phyloP scores from a whole-genome alignment of 2,113 vertebrate genomes.

The Tragelaphus imberbis region DNA sequence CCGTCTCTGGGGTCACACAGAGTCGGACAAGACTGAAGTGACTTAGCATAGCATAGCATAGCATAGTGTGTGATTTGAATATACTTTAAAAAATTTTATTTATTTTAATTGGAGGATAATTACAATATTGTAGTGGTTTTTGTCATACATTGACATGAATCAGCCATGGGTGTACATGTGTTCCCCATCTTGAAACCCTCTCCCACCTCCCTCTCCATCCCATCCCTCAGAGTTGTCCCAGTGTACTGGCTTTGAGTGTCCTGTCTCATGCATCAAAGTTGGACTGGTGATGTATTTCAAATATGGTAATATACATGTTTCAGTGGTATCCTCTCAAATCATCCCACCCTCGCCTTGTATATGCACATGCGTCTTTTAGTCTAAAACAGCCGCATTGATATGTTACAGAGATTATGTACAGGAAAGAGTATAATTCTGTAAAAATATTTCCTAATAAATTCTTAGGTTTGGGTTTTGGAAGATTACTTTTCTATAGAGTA shows the following conservation, averaged over 20 bases:
- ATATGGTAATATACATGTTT: background rate
- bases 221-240: background rate
- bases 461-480: background rate
- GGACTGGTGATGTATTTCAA: background rate
- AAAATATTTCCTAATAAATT: background rate
- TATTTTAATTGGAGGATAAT: background rate
- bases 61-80: background rate
- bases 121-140: background rate
- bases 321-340: background rate
- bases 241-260: background rate
- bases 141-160: background rate
- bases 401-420: background rate
- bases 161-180: background rate
- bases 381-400: background rate
- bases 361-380: background rate
- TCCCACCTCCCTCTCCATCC: background rate
- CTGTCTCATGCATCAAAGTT: background rate
- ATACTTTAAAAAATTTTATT: background rate
- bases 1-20: too few relatives aligned
- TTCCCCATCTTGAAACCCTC: background rate
- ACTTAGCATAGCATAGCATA: too few relatives aligned
- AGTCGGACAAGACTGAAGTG: too few relatives aligned
- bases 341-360: background rate
- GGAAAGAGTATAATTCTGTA: background rate
- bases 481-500: background rate